phyloP scores from a whole-genome alignment of 2,888 invertebrate genomes.

The Drosophila engyochracea region DNA sequence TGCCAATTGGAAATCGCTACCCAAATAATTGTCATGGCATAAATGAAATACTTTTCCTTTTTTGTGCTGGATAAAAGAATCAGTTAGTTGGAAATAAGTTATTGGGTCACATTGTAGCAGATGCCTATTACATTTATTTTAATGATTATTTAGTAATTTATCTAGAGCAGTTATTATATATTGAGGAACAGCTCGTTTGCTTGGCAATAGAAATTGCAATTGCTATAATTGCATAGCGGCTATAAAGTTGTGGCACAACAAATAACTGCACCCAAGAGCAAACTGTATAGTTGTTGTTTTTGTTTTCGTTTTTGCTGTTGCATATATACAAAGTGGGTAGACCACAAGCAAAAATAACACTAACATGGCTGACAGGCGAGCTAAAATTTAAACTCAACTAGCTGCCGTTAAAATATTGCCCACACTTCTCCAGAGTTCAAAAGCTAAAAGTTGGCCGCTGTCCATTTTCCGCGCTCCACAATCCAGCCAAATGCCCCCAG shows the following conservation, averaged over 20 bases:
- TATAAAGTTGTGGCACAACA: constrained; percentile 61
- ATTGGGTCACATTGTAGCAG: background rate
- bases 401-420: constrained; percentile 70
- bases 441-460: constrained; percentile 57
- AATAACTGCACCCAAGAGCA: constrained; percentile 55
- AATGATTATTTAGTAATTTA: background rate
- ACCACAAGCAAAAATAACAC: constrained; percentile 40
- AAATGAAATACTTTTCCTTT: constrained; percentile 11
- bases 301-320: background rate
- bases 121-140: background rate
- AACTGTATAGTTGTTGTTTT: constrained; percentile 1
- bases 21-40: constrained; percentile 47
- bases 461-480: constrained; percentile 25
- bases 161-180: background rate
- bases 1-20: constrained; percentile 25
- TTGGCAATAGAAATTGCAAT: constrained; percentile 56
- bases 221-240: constrained; percentile 74
- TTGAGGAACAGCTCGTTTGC: constrained; percentile 4
- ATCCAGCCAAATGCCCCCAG: background rate
- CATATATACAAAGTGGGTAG: constrained; percentile 44
- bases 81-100: constrained; percentile 25
- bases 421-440: constrained; percentile 52
- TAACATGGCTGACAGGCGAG: constrained; percentile 14
- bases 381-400: constrained; percentile 71
- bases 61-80: constrained; percentile 4